Conservation (phyloP, 2,113 vertebrate species). For the Crocuta crocuta region DNA sequence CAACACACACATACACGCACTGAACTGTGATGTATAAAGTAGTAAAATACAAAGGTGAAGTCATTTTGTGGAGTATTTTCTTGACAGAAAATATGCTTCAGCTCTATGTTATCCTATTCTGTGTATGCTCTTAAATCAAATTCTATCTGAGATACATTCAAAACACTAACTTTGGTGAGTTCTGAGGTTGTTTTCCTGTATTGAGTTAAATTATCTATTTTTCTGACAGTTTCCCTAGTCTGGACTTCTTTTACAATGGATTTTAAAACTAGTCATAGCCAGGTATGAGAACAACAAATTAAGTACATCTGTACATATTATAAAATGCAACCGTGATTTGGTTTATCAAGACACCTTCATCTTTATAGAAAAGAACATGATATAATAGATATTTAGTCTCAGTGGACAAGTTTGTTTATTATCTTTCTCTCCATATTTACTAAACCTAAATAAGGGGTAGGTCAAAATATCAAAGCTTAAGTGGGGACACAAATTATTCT, state of each 20-base stretch:
- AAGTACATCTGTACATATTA: background rate
- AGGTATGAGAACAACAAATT: background rate
- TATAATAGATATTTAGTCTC: background rate
- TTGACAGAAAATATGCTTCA: background rate
- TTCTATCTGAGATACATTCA: background rate
- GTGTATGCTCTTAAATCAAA: background rate
- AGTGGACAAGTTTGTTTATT: background rate
- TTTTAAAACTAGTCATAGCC: background rate
- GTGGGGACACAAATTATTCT: background rate
- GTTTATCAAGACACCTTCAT: background rate
- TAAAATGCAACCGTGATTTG: background rate
- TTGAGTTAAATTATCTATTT: background rate
- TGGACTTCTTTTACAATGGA: background rate
- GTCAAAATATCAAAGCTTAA: background rate
- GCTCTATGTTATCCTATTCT: background rate
- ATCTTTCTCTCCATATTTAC: background rate
- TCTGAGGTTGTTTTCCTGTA: background rate
- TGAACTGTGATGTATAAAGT: background rate
- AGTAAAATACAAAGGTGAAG: background rate
- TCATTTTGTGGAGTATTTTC: background rate
- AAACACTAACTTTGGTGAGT: background rate
- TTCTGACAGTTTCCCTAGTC: background rate
- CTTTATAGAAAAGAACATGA: background rate
- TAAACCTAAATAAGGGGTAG: background rate
- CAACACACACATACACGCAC: background rate